Base-by-base conservation (phyloP, 2,113 vertebrate genomes). In the Tricholaema leucomelas region DNA sequence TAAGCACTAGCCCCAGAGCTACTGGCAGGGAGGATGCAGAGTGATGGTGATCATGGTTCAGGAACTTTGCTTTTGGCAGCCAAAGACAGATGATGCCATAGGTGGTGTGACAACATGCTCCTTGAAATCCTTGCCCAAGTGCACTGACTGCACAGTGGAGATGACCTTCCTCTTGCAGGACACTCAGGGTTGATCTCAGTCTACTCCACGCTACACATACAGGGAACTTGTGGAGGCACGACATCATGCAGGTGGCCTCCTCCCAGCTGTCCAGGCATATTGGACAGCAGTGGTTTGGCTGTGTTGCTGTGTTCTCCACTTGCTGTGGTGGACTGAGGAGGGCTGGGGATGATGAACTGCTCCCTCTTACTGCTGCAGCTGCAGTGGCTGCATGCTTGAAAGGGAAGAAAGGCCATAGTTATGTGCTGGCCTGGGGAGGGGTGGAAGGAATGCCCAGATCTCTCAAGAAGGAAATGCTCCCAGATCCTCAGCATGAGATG, bases 61-160 rank as follows among this genome's bases (percentile, higher is more conserved):
- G 31, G 7, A 50, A 16, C 19, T 30, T 17, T 3, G 8, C 19
- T 25, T 55, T 16, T 12, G 31, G 50, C 7, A 20, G 59, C 15
- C 2, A 4, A 15, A 4, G 6, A 42, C 8, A 9, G 9, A 9
- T 16, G 23, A 7, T 33, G 12, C 17, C 6, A 11, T 38, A 33
- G 81, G 6, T 20, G 38, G 20, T 27, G 21, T 36, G 24, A 40
- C 18, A 12, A 58, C 4, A 6, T 17, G 33, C 12, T 85, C 54
- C 30, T 59, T 0, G 6, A 76, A 59, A 52, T 18, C 4, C 3
- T 27, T 1, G 2, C 65, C 60, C 1, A 8, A 8, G 23, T 1
- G 11, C 52, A 75, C 23, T 2, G 2, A 66, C 18, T 52, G 55
- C 15, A 60, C 5, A 25, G 76, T 12, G 30, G 60, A 84, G 8